Percentiles rank a stretch among this genome's conserved stretches.
Conservation (phyloP, 23 tunicate genomes). For the Botrylloides violaceus region DNA sequence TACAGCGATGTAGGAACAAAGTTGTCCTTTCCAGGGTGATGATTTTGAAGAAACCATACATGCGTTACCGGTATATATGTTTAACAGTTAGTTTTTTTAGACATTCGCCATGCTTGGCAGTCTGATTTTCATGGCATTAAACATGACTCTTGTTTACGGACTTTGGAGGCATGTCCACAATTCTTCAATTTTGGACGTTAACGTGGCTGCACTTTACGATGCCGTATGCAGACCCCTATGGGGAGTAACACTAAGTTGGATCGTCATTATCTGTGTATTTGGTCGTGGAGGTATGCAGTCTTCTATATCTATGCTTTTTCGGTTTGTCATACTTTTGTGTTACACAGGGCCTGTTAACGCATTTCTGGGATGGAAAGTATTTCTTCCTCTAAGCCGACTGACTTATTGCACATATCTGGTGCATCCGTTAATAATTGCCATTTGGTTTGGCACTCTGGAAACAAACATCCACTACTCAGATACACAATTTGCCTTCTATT, state of each 20-base stretch:
- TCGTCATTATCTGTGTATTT: slow-evolving; percentile 51
- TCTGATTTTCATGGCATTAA: too few relatives aligned
- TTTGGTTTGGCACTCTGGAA: not conserved
- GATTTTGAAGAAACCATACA: too few relatives aligned
- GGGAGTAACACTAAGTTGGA: slow-evolving; percentile 60
- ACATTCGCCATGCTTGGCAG: too few relatives aligned
- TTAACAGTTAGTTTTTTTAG: too few relatives aligned
- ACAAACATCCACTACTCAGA: not conserved
- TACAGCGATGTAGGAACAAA: slow-evolving; percentile 24
- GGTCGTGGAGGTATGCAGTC: slow-evolving; percentile 73
- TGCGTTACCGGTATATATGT: too few relatives aligned
- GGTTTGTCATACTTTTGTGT: not conserved
- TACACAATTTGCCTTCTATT: not conserved
- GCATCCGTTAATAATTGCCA: not conserved
- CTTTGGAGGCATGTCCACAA: slow-evolving; percentile 26
- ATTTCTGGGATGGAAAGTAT: not conserved
- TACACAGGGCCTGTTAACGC: not conserved
- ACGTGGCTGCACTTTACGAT: slow-evolving; percentile 41
- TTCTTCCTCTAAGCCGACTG: not conserved
- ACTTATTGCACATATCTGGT: not conserved
- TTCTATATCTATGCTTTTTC: not conserved
- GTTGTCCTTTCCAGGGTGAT: slow-evolving; percentile 55
- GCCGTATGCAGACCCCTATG: slow-evolving; percentile 58
- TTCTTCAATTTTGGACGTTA: not conserved
- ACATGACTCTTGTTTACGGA: slow-evolving; percentile 45